Conservation (phyloP, 2,797 vertebrate genomes). For the Luscinia megarhynchos region DNA sequence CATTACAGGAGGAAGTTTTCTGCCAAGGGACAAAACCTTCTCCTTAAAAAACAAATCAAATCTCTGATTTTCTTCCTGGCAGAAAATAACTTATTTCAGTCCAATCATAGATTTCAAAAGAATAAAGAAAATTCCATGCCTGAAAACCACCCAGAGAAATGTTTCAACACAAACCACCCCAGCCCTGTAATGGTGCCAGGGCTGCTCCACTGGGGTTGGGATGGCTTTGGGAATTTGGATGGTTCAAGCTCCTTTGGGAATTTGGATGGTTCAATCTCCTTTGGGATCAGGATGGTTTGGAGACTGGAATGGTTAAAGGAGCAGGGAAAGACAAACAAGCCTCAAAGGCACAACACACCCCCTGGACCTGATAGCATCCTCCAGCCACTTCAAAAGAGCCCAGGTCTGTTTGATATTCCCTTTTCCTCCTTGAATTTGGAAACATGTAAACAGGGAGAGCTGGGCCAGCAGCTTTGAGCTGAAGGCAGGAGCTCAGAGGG, state of each 20-base stretch:
- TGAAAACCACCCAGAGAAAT: not conserved
- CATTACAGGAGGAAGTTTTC: not conserved
- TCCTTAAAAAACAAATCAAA: not conserved
- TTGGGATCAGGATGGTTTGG: not conserved
- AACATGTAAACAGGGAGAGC: conserved; percentile 52
- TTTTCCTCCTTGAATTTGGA: conserved; percentile 64
- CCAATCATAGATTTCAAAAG: not conserved
- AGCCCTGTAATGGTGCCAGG: not conserved
- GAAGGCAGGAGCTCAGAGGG: not conserved
- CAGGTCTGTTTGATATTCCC: conserved; percentile 69
- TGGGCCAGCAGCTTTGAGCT: conserved; percentile 40
- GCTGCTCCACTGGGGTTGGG: not conserved
- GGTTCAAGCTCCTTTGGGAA: not conserved
- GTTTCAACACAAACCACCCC: not conserved
- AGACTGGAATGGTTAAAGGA: conserved; percentile 4
- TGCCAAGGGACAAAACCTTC: not conserved
- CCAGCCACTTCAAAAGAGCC: conserved; percentile 59
- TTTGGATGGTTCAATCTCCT: not conserved
- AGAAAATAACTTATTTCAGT: not conserved
- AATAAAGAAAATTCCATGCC: not conserved
- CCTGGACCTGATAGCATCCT: conserved; percentile 44
- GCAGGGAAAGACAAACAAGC: conserved; percentile 54
- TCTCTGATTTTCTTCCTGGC: not conserved
- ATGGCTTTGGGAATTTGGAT: not conserved
- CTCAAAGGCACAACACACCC: conserved; percentile 45